A percentile compares a stretch with the other conserved stretches of the same genome.
Conservation (phyloP, 2,113 vertebrate species). For the Phrynosoma blainvillii region DNA sequence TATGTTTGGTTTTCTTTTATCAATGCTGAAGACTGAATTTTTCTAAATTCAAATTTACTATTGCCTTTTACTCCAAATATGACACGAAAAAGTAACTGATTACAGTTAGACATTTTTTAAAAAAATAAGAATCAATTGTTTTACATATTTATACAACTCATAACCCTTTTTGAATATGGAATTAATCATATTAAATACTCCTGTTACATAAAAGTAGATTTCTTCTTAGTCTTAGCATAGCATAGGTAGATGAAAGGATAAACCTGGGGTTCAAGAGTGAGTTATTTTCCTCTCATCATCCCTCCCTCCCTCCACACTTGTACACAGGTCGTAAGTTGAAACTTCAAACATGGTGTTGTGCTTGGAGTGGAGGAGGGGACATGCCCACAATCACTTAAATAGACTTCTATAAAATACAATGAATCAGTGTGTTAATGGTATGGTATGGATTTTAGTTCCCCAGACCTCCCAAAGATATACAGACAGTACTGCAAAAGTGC, state of each 20-base stretch:
- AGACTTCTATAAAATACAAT: neutral
- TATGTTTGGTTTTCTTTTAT: neutral
- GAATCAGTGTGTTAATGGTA: neutral
- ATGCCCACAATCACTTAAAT: neutral
- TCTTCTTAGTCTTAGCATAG: neutral
- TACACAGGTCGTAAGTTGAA: neutral
- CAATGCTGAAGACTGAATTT: neutral
- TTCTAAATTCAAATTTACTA: neutral
- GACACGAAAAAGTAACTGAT: neutral
- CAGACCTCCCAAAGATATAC: neutral
- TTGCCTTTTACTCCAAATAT: neutral
- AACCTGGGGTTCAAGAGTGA: neutral
- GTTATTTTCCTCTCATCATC: neutral
- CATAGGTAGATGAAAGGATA: neutral
- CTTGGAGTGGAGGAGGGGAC: neutral
- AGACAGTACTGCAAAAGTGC: neutral
- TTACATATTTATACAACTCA: neutral
- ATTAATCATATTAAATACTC: neutral
- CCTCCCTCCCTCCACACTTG: neutral
- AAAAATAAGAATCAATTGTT: neutral
- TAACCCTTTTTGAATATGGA: neutral
- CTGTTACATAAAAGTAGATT: neutral
- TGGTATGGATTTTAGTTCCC: neutral
- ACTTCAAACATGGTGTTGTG: too few relatives aligned
- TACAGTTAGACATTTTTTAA: neutral